Evolutionary conservation across 2,888 invertebrate species (phyloP), one percentile per base, ranked within the genome.

Genomic region (Ectemnius continuus): DNA sequence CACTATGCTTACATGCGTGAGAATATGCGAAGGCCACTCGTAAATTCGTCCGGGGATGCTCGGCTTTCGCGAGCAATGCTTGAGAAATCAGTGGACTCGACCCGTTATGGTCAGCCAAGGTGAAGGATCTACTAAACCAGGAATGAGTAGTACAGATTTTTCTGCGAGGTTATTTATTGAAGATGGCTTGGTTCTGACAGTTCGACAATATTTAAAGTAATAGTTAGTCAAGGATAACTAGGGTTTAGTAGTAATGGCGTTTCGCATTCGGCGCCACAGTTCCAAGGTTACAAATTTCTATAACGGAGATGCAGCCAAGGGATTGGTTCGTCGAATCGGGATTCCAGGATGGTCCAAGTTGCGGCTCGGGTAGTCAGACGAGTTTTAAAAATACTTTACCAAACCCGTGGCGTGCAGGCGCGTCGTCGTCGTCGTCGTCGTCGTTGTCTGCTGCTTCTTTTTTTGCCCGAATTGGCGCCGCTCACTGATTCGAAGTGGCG

Each of bases 351-450:
- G 82, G 74, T 80, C 77, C 75, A 80, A 83, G 76, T 16, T 75
- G 84, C 68, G 84, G 65, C 70, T 26, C 79, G 73, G 79, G 78
- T 75, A 73, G 83, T 78, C 82, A 79, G 82, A 80, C 84, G 81
- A 84, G 86, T 85, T 84, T 86, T 85, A 84, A 86, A 86, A 85
- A 86, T 86, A 84, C 85, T 77, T 79, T 78, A 70, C 75, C 82
- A 73, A 76, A 76, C 74, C 77, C 73, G 74, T 60, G 72, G 73
- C 67, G 76, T 8, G 36, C 36, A 36, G 36, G 36, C 36, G 36
- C 36, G 36, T 36, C 36, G 36, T 36, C 36, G 8, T 67, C 70
- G 65, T 70, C 36, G 75, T 76, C 72, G 36, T 36, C 36, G 36
- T 36, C 36, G 6, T 67, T 68, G 64, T 70, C 36, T 73, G 75